Base-by-base conservation (phyloP, 2,113 vertebrate genomes). In the Tapirus terrestris region DNA sequence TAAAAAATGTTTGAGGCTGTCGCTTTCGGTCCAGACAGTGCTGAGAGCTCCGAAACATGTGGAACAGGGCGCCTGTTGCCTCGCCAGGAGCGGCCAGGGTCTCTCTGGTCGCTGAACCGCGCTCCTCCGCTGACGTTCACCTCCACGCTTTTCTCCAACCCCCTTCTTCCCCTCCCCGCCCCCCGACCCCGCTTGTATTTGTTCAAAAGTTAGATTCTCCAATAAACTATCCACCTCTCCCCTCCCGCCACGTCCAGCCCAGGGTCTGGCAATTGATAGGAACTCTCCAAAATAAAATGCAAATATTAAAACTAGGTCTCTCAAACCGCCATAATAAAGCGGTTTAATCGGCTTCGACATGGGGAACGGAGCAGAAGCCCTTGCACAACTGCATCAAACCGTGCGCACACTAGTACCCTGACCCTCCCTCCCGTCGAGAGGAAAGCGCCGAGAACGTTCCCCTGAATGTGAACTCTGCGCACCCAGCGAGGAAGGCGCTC, bases 131-230 rank as follows among this genome's bases (percentile, higher is more conserved):
- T 0, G 0, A n/a, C 21, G 0, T 2, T 67, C 53, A 29, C 31
- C 70, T 53, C 70, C 0, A 5, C 0, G 48, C 58, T 5, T 23
- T 39, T 70, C 33, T 23, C 11, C 48, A 11, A 7, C 48, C 48
- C 48, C 48, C 48, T 11, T 11, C 48, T 1, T 11, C 48, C 48
- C 48, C 48, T 11, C 48, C 7, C 48, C 8, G 8, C 48, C 20
- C 20, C 8, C 5, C 3, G 0, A 12, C 45, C 45, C 56, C 21
- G n/a, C 75, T 14, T 20, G 36, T 25, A 60, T 43, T 67, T 53
- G 31, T 60, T 96, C 58, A 73, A 65, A 96, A 94, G 23, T 73
- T 45, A 56, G 33, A 39, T 43, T 65, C 91, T 65, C 80, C 93
- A 25, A 1, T 23, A 89, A 85, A 18, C 7, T 36, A 14, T 25